Conservation (phyloP, 2,797 vertebrate species). For the Enteromius trimaculatus region DNA sequence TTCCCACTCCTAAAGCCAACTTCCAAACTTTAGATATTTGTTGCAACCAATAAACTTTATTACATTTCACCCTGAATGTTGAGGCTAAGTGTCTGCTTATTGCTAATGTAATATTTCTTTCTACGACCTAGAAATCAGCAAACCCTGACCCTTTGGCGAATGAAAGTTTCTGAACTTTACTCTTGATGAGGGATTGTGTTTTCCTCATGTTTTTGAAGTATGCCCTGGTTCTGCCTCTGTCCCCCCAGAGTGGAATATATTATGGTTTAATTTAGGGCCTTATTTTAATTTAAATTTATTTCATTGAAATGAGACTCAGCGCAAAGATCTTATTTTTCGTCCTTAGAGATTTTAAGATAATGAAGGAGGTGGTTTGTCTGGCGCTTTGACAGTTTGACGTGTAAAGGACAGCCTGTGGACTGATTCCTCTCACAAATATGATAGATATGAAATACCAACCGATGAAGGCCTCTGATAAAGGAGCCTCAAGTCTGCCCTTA, state of each 20-base stretch:
- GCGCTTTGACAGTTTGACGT: conserved; percentile 57
- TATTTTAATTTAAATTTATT: conserved; percentile 62
- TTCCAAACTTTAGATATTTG: not conserved
- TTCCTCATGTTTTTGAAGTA: conserved; percentile 63
- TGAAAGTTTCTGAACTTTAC: not conserved
- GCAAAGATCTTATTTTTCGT: conserved; percentile 43
- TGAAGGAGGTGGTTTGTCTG: conserved; percentile 58
- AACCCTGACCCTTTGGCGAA: not conserved
- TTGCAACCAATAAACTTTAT: not conserved
- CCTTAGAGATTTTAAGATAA: conserved; percentile 65
- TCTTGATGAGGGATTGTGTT: conserved; percentile 39
- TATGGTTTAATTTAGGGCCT: conserved; percentile 51
- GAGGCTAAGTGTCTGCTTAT: not conserved
- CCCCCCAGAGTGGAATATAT: conserved; percentile 56
- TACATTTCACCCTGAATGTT: not conserved
- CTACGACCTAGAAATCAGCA: not conserved
- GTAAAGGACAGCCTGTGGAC: conserved; percentile 45
- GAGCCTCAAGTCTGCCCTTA: conserved; percentile 49
- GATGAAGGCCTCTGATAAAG: conserved; percentile 56
- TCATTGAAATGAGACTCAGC: conserved; percentile 49
- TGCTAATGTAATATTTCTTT: not conserved
- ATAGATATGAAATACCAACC: conserved; percentile 58
- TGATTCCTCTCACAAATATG: conserved; percentile 54
- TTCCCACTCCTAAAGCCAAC: not conserved
- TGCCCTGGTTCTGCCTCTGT: conserved; percentile 50